Percentiles rank a stretch among this genome's conserved stretches.
phyloP scores from a whole-genome alignment of 2,113 vertebrate species.

The Alosa alosa region DNA sequence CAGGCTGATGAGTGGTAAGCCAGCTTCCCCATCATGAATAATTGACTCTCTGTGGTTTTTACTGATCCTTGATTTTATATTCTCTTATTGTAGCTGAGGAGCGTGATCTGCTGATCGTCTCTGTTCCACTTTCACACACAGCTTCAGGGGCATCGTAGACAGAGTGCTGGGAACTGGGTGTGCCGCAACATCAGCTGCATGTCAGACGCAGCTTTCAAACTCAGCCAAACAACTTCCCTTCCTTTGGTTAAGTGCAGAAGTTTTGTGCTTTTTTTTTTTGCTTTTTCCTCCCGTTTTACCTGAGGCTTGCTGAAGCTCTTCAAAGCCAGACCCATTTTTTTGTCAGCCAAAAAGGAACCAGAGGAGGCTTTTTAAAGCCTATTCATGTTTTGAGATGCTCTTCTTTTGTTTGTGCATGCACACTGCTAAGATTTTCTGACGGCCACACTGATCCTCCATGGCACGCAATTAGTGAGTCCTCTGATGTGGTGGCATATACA shows the following conservation, averaged over 20 bases:
- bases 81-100: conserved; percentile 56
- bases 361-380: neutral
- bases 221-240: conserved; percentile 60
- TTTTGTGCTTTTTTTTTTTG: neutral
- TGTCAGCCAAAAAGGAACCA: conserved; percentile 54
- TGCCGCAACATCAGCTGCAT: conserved; percentile 18
- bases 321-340: conserved; percentile 63
- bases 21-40: conserved; percentile 59
- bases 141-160: neutral
- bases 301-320: conserved; percentile 61
- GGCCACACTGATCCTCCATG: neutral
- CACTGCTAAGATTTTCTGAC: neutral
- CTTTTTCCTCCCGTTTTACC: conserved; percentile 53
- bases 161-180: conserved; percentile 17
- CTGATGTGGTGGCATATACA: too few species aligned
- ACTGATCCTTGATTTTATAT: conserved; percentile 61
- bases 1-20: conserved; percentile 39
- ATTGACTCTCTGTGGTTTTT: conserved; percentile 61
- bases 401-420: neutral
- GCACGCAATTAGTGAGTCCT: neutral
- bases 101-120: conserved; percentile 38
- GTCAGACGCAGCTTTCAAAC: conserved; percentile 49
- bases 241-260: conserved; percentile 48
- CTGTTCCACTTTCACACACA: conserved; percentile 12
- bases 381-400: conserved; percentile 20